Evolutionary conservation across 2,113 vertebrate species (phyloP).

Genomic region (Notothenia coriiceps): DNA sequence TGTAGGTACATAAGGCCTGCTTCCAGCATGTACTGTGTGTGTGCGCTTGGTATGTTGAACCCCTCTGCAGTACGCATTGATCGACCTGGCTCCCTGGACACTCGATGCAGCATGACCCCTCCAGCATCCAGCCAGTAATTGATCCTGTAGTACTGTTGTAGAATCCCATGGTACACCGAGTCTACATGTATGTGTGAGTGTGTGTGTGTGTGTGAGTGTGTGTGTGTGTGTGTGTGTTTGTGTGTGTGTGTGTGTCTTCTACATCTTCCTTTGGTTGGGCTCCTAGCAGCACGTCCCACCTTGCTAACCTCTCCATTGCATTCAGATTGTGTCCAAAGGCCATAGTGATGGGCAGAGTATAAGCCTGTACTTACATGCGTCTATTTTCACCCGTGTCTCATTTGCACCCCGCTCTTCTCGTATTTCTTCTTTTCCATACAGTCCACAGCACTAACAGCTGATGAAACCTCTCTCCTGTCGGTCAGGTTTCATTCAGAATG

Average conservation of each 20-base stretch:
- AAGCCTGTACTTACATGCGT: constrained; percentile 45
- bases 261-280: constrained; percentile 52
- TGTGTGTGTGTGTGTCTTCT: constrained; percentile 38
- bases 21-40: constrained; percentile 37
- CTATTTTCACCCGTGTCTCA: constrained; percentile 39
- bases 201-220: constrained; percentile 27
- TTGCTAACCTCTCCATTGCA: constrained; percentile 56
- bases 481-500: constrained; percentile 51
- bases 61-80: constrained; percentile 77
- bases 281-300: constrained; percentile 48
- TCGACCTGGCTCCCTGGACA: constrained; percentile 73
- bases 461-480: constrained; percentile 60
- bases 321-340: constrained; percentile 65
- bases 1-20: constrained; percentile 45
- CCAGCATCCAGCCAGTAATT: constrained; percentile 82
- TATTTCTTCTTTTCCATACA: constrained; percentile 30
- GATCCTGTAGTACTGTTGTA: constrained; percentile 76
- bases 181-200: constrained; percentile 50
- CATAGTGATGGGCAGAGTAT: constrained; percentile 38
- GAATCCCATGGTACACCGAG: constrained; percentile 66
- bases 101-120: constrained; percentile 76
- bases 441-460: constrained; percentile 37
- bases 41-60: constrained; percentile 68
- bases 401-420: constrained; percentile 1
- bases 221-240: constrained; percentile 29